Conservation (phyloP, 2,797 vertebrate species). For the Periparus ater region DNA sequence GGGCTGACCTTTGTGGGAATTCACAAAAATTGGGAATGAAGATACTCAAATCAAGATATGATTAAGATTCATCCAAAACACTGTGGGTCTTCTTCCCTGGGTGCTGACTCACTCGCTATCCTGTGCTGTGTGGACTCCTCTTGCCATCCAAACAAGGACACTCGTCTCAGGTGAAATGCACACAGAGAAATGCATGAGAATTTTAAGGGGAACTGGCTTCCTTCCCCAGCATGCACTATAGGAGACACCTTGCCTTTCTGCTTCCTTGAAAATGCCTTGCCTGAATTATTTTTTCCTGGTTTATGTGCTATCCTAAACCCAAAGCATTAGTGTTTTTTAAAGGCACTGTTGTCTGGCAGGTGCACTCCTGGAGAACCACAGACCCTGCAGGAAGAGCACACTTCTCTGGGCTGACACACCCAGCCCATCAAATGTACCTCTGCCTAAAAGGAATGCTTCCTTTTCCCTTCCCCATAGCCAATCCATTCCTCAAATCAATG, state of each 20-base stretch:
- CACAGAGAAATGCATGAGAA: background rate
- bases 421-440: background rate
- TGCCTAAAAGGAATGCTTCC: background rate
- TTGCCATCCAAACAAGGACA: background rate
- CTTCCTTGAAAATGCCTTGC: background rate
- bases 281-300: background rate
- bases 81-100: background rate
- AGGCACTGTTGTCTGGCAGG: background rate
- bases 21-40: background rate
- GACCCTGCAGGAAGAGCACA: background rate
- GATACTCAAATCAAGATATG: background rate
- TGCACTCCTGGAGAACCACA: background rate
- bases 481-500: background rate
- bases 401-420: background rate
- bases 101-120: fast-evolving
- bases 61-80: background rate
- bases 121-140: background rate
- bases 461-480: background rate
- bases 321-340: background rate
- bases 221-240: background rate
- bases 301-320: background rate
- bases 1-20: background rate
- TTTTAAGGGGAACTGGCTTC: background rate
- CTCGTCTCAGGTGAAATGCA: fast-evolving
- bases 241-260: background rate